Evolutionary conservation across 1,140 invertebrate genomes (phyloP).

Genomic region (Zaprionus africanus): DNA sequence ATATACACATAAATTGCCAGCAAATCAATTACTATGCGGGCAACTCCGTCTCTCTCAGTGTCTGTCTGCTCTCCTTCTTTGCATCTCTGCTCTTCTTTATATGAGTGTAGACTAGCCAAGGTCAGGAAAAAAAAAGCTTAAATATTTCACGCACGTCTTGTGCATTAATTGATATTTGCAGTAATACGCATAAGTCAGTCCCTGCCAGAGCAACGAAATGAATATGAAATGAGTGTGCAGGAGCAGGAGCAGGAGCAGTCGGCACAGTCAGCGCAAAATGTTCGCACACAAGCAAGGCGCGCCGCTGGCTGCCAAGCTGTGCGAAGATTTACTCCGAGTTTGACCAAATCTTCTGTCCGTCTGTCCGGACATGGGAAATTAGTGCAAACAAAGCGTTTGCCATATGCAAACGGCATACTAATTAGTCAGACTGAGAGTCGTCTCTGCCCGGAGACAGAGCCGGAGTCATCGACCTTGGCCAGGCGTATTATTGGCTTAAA

Average conservation of each 20-base stretch:
- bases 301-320: background rate
- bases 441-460: background rate
- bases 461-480: slow-evolving; percentile 52
- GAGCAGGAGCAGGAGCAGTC: slow-evolving; percentile 14
- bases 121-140: slow-evolving; percentile 55
- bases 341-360: slow-evolving; percentile 22
- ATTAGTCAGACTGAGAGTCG: slow-evolving; percentile 44
- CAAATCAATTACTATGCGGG: slow-evolving; percentile 68
- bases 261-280: slow-evolving; percentile 25
- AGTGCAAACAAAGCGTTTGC: slow-evolving; percentile 77
- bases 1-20: slow-evolving; percentile 66
- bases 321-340: slow-evolving; percentile 22
- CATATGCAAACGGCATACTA: slow-evolving; percentile 73
- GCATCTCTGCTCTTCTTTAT: too few species aligned
- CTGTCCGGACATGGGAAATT: slow-evolving; percentile 49
- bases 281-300: background rate
- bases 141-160: slow-evolving; percentile 74
- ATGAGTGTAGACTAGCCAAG: slow-evolving; percentile 51
- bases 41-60: slow-evolving; percentile 35
- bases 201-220: slow-evolving; percentile 65
- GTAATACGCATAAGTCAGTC: slow-evolving; percentile 76
- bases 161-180: slow-evolving; percentile 82
- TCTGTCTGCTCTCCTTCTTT: too few species aligned
- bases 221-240: slow-evolving; percentile 67
- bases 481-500: slow-evolving; percentile 64